A percentile compares a stretch with the other conserved stretches of the same genome.
These are phyloP conservation scores for Diogma glabrata DNA, from an alignment of 2,888 invertebrate species.

Conservation along the genomic window DNA sequence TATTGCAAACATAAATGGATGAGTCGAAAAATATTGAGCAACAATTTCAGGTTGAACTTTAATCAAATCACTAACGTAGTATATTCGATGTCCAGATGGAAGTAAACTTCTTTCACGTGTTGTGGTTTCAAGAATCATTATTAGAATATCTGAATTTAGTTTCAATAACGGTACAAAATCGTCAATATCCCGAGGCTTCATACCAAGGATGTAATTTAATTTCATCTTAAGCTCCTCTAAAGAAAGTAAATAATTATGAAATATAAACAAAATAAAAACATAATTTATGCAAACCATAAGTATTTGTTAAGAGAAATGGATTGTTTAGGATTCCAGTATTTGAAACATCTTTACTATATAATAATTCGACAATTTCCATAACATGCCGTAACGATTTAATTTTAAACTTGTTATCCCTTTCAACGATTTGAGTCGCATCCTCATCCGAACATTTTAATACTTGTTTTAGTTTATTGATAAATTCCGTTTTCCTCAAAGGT, in stretches of 20 bases:
- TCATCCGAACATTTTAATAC: background rate
- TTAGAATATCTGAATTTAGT: conserved; percentile 31
- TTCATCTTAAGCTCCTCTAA: no score
- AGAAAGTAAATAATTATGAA: no score
- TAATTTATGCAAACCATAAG: no score
- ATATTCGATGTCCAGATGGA: conserved; percentile 42
- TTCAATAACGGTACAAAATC: conserved; percentile 43
- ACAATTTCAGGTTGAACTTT: conserved; percentile 38
- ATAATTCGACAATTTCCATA: background rate
- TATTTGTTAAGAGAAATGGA: background rate
- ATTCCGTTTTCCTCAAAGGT: no score
- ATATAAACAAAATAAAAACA: no score
- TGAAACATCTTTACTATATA: background rate
- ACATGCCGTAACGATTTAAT: background rate
- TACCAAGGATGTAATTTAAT: background rate
- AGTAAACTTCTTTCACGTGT: conserved; percentile 35
- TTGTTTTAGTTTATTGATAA: background rate
- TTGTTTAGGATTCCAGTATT: background rate
- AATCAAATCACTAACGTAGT: conserved; percentile 42
- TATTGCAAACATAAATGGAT: conserved; percentile 44
- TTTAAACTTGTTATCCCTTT: background rate
- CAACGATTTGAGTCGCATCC: background rate
- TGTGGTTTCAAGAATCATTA: conserved; percentile 23
- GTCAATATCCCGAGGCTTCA: conserved; percentile 36
- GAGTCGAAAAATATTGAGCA: conserved; percentile 38